Evolutionary conservation across 2,888 invertebrate species (phyloP).

Genomic region (Acronicta leporina): DNA sequence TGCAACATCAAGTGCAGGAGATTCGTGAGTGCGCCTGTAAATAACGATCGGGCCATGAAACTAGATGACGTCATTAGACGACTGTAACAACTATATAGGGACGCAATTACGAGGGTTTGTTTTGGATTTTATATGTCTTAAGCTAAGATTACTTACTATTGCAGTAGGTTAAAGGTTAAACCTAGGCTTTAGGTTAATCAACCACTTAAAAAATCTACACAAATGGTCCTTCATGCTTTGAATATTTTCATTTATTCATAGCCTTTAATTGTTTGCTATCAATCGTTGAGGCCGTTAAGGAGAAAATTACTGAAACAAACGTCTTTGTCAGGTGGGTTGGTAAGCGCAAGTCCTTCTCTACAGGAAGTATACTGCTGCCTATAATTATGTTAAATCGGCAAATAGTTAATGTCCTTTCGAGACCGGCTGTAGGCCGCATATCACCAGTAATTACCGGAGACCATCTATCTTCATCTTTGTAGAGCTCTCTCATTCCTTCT

Average conservation of each 20-base stretch:
- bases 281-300: no score
- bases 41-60: slow-evolving; percentile 58
- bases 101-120: slow-evolving; percentile 20
- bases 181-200: not conserved
- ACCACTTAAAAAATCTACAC: not conserved
- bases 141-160: slow-evolving; percentile 1
- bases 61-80: slow-evolving; percentile 23
- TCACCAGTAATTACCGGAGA: no score
- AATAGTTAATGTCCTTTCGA: no score
- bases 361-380: no score
- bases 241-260: not conserved
- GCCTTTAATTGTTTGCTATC: no score
- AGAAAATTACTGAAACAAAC: no score
- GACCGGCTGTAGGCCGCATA: no score
- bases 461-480: no score
- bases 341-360: no score
- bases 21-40: slow-evolving; percentile 65
- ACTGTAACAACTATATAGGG: slow-evolving; percentile 20
- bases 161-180: not conserved
- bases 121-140: slow-evolving; percentile 14
- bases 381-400: no score
- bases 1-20: slow-evolving; percentile 68
- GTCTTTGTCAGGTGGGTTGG: no score
- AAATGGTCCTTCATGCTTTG: not conserved
- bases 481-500: no score